Conservation (phyloP, 92 coral and sea anemone genomes). For the Palythoa heliodiscus region DNA sequence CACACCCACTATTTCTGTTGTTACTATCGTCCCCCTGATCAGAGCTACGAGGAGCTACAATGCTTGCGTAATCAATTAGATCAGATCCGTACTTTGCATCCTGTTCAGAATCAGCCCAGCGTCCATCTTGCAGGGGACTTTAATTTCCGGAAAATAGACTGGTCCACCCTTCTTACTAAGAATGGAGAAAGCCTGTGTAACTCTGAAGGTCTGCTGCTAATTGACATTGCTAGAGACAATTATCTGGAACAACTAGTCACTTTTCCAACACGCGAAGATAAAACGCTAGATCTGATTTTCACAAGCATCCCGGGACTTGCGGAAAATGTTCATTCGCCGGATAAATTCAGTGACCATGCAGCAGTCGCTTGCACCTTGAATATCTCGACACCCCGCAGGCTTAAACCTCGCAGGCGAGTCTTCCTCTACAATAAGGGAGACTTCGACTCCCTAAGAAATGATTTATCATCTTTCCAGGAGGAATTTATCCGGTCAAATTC, state of each 20-base stretch:
- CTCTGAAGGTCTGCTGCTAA: conserved; percentile 39
- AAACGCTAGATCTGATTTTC: conserved; percentile 32
- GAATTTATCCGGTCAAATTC: conserved; percentile 18
- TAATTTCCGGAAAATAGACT: conserved; percentile 29
- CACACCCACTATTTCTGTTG: conserved; percentile 26
- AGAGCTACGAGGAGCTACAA: conserved; percentile 26
- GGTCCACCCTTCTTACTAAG: conserved; percentile 30
- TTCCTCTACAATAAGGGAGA: conserved; percentile 13
- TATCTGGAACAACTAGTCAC: conserved; percentile 22
- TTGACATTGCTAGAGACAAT: conserved; percentile 35
- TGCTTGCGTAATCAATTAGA: conserved; percentile 27
- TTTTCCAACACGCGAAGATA: conserved; percentile 28
- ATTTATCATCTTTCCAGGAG: conserved; percentile 14
- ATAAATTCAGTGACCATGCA: conserved; percentile 23
- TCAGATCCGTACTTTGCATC: conserved; percentile 33
- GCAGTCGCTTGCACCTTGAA: conserved; percentile 34
- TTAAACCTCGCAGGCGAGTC: conserved; percentile 22
- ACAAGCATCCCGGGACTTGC: conserved; percentile 35
- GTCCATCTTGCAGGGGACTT: conserved; percentile 21
- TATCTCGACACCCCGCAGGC: conserved; percentile 24
- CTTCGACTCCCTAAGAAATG: conserved; percentile 30
- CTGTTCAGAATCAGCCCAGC: conserved; percentile 34
- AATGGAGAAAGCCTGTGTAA: conserved; percentile 35
- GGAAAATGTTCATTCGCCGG: conserved; percentile 12
- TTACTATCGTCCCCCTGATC: conserved; percentile 25